These are phyloP conservation scores for Heteromurus nitidus DNA, from an alignment of 2,888 invertebrate genomes.

Conservation along the genomic window DNA sequence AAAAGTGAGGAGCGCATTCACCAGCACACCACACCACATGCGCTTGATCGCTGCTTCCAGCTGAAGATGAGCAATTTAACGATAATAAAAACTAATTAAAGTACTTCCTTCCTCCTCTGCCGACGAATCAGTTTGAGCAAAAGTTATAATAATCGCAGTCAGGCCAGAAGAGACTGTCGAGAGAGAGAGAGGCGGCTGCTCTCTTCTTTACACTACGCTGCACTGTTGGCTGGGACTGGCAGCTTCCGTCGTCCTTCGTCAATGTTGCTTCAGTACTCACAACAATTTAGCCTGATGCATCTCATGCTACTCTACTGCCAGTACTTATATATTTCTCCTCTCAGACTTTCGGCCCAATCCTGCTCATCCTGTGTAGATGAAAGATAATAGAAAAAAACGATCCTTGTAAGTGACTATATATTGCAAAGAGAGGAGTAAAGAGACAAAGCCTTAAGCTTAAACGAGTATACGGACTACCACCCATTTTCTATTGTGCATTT, in stretches of 20 bases:
- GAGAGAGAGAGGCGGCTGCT: conserved; percentile 52
- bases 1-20: neutral
- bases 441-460: neutral
- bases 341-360: conserved; percentile 64
- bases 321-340: too few species aligned
- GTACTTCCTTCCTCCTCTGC: conserved; percentile 66
- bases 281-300: conserved; percentile 33
- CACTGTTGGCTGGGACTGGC: conserved; percentile 40
- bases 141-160: conserved; percentile 51
- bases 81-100: conserved; percentile 68
- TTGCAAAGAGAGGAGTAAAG: conserved; percentile 39
- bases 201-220: conserved; percentile 27
- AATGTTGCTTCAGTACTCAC: conserved; percentile 47
- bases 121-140: conserved; percentile 60
- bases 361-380: conserved; percentile 67
- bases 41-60: conserved; percentile 38
- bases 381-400: conserved; percentile 65
- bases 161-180: conserved; percentile 23
- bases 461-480: conserved; percentile 35
- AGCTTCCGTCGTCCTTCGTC: conserved; percentile 67
- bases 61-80: conserved; percentile 68
- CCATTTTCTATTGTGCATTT: conserved; percentile 59
- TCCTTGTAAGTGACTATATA: conserved; percentile 64
- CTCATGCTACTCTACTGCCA: conserved; percentile 36
- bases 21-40: neutral